A percentile compares a stretch with the other conserved stretches of the same genome.
phyloP scores from a whole-genome alignment of 2,113 vertebrate genomes.

The Oncorhynchus kisutch region DNA sequence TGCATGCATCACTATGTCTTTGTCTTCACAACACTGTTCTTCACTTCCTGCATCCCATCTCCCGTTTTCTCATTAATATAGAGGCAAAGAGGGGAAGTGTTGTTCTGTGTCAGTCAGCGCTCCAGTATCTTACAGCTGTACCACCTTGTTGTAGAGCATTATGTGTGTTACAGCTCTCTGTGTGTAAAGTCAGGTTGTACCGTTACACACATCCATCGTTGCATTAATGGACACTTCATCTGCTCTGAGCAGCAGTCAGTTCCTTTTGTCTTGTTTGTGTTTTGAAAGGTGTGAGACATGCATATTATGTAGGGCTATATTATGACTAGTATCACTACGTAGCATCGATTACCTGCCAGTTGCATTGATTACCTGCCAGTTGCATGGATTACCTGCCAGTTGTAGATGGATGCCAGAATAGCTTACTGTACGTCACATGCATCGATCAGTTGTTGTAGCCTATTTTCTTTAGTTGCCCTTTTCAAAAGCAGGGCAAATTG shows the following conservation, averaged over 20 bases:
- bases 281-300: background rate
- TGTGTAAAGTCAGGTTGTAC: background rate
- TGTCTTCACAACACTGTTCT: background rate
- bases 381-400: background rate
- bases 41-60: background rate
- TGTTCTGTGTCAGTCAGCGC: background rate
- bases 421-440: background rate
- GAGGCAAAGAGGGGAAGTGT: background rate
- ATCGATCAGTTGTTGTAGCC: constrained; percentile 16
- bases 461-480: constrained; percentile 23
- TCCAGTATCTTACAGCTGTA: background rate
- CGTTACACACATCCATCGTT: background rate
- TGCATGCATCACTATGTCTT: background rate
- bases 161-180: background rate
- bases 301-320: background rate
- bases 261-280: background rate
- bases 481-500: constrained; percentile 9
- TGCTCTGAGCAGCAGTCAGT: background rate
- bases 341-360: background rate
- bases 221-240: background rate
- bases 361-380: background rate
- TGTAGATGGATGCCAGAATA: background rate
- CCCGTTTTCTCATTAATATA: background rate
- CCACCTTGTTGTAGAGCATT: background rate
- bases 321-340: background rate